Evolutionary conservation across 92 coral and sea anemone genomes (phyloP).

Genomic region (Ricordea florida): DNA sequence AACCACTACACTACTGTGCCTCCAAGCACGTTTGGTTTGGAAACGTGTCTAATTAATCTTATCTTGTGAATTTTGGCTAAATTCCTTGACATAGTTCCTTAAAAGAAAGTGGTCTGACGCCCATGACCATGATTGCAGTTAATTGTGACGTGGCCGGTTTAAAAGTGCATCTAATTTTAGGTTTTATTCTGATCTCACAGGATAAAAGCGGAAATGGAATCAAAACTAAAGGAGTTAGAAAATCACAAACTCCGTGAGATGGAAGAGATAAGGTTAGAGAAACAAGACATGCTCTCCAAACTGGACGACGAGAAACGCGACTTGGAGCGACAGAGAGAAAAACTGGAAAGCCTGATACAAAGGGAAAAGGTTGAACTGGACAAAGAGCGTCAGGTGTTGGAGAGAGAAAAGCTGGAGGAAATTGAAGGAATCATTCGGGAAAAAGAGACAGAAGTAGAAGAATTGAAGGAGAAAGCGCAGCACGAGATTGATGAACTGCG

Average conservation of each 20-base stretch:
- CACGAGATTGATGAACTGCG: conserved; percentile 89
- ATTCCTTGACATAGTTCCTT: no score
- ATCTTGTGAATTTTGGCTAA: no score
- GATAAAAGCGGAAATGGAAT: conserved; percentile 81
- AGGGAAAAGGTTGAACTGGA: conserved; percentile 84
- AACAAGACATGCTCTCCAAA: conserved; percentile 60
- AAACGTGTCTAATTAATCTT: no score
- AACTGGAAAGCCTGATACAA: conserved; percentile 72
- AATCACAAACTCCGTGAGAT: conserved; percentile 69
- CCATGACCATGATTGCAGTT: background rate
- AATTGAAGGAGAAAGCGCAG: conserved; percentile 93
- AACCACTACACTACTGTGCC: no score
- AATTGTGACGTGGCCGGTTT: background rate
- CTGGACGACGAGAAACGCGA: conserved; percentile 80
- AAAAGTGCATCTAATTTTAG: background rate
- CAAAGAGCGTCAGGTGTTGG: conserved; percentile 79
- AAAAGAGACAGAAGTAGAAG: conserved; percentile 86
- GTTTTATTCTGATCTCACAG: conserved; percentile 12
- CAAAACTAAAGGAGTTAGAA: conserved; percentile 70
- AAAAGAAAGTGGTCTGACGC: no score
- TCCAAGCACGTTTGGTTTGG: no score
- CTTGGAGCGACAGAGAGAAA: conserved; percentile 83
- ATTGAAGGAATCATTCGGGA: conserved; percentile 85
- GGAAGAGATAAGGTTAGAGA: conserved; percentile 72
- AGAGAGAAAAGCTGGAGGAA: conserved; percentile 89